Base-by-base conservation (phyloP, 2,113 vertebrate species). In the Cyanoramphus novaezelandiae region DNA sequence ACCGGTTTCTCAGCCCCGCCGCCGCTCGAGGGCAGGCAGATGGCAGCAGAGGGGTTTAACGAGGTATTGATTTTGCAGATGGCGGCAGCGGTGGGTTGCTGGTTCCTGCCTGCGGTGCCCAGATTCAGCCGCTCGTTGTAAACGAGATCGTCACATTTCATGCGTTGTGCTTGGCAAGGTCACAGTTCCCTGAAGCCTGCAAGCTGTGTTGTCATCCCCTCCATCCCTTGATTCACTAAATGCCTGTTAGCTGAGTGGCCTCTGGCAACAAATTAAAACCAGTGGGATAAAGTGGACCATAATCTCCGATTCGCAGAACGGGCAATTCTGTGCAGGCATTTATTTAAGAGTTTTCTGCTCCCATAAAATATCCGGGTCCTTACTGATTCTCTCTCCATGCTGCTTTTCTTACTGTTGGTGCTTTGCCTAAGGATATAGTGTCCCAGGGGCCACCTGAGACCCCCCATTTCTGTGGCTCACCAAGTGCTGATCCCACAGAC, bases 401-500 rank as follows among this genome's bases (percentile, higher is more conserved):
- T 74, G 53, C 29, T 8, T 44, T 95, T 41, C 9, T 31, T 29
- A 7, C 6, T 25, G 21, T 13, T 60, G 9, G 5, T 1, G 2
- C 21, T 41, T 13, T 65, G 25, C 20, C 6, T 29, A 53, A 81
- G 16, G 31, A 33, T 55, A 33, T 33, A 55, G 18, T 19, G 29
- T 55, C 2, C 2, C 7, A 23, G 62, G 47, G 7, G 4, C 23
- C 29, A 4, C 11, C 33, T 0, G 1, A 8, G 35, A 29, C 10
- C 13, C 64, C 49, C 18, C 1, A 2, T 49, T 65, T n/a, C 60
- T 49, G 31, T 1, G 0, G 10, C 37, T 78, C 60, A 33, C 17
- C 3, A 3, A 15, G 16, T n/a, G 55, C 21, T 57, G 55, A 21
- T 12, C 37, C 13, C 0, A 0, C 0, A 5, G 18, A 15, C 6